Conservation (phyloP, 2,888 invertebrate species). For the Augiades crinisus region DNA sequence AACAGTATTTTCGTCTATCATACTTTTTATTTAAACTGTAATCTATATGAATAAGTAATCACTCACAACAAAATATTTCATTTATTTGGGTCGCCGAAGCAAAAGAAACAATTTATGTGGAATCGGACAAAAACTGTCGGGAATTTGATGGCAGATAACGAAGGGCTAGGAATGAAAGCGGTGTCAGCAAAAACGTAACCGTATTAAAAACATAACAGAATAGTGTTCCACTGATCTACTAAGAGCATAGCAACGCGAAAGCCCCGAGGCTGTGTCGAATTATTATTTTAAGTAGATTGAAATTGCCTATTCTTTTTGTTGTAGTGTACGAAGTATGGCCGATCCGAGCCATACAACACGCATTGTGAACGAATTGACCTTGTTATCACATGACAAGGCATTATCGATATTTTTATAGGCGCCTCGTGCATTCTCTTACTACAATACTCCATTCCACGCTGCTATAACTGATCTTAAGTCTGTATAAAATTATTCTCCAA, state of each 20-base stretch:
- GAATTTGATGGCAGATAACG: constrained; percentile 42
- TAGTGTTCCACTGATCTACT: constrained; percentile 70
- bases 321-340: constrained; percentile 9
- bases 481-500: too few relatives aligned
- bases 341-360: constrained; percentile 14
- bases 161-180: constrained; percentile 62
- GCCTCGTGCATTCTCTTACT: constrained; percentile 1
- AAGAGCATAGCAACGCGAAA: constrained; percentile 58
- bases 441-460: not conserved
- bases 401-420: constrained; percentile 13
- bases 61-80: not conserved
- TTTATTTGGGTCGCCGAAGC: constrained; percentile 1
- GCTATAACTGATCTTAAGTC: not conserved
- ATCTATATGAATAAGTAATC: not conserved
- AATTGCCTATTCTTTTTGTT: constrained; percentile 39
- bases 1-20: not conserved
- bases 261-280: constrained; percentile 55
- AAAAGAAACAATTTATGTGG: constrained; percentile 7
- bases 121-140: constrained; percentile 22
- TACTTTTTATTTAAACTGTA: not conserved
- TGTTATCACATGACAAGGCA: constrained; percentile 10
- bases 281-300: constrained; percentile 48
- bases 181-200: constrained; percentile 65
- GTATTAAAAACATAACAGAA: constrained; percentile 76
- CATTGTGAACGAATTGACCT: constrained; percentile 16